Conservation (phyloP, 2,113 vertebrate genomes). For the Rostratula benghalensis region DNA sequence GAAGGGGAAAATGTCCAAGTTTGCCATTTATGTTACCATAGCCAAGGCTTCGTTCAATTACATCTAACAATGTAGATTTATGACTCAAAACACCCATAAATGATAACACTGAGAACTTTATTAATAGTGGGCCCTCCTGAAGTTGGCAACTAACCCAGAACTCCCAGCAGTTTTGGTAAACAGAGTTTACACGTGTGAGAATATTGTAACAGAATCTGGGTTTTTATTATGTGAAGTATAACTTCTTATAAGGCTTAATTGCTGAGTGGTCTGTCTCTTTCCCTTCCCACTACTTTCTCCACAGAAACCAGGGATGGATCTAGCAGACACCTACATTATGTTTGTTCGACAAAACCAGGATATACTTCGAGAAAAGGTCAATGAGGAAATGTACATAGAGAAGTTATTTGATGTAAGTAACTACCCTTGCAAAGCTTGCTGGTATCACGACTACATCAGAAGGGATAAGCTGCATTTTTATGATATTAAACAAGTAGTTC, state of each 20-base stretch:
- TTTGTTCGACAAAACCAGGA: constrained; percentile 98
- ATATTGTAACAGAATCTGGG: background rate
- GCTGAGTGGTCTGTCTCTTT: background rate
- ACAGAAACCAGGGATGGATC: constrained; percentile 95
- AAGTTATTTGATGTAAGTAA: constrained; percentile 94
- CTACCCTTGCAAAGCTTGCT: background rate
- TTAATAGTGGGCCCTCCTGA: background rate
- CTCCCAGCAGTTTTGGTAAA: background rate
- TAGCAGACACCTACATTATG: constrained; percentile 94
- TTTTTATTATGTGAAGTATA: background rate
- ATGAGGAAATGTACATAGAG: constrained; percentile 92
- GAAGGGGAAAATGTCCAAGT: background rate
- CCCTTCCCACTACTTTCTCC: constrained; percentile 1
- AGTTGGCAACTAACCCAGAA: background rate
- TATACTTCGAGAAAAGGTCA: constrained; percentile 90
- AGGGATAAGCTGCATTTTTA: constrained; percentile 7
- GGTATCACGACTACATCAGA: background rate
- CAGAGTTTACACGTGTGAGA: background rate
- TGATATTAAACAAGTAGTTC: background rate
- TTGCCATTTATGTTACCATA: background rate
- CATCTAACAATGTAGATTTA: background rate
- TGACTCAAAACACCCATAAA: background rate
- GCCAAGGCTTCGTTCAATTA: background rate
- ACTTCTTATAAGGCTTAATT: background rate
- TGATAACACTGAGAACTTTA: background rate